Evolutionary conservation across 2,113 vertebrate species (phyloP).

Genomic region (Salvelinus namaycush): DNA sequence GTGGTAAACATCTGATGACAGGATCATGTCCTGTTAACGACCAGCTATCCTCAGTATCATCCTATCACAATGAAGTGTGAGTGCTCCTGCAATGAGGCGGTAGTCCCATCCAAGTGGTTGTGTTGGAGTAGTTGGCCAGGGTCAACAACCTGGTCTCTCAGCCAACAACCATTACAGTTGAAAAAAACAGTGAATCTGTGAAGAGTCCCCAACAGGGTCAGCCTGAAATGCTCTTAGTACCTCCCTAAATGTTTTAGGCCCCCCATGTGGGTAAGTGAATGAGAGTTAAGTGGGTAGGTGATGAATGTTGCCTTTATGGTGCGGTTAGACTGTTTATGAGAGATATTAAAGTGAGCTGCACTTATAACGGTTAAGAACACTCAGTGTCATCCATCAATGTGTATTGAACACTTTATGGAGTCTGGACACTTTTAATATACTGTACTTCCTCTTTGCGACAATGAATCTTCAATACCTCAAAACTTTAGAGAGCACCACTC

Average conservation of each 20-base stretch:
- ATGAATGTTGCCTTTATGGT: conserved; percentile 35
- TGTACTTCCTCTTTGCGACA: conserved; percentile 18
- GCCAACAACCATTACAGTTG: neutral
- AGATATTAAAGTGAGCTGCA: conserved; percentile 21
- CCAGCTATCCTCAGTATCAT: conserved; percentile 1
- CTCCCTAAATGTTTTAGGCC: conserved; percentile 34
- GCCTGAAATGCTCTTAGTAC: conserved; percentile 34
- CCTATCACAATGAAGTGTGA: neutral
- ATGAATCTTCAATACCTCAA: conserved; percentile 21
- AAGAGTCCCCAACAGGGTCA: too few relatives aligned
- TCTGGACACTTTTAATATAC: conserved; percentile 4
- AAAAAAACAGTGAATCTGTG: too few relatives aligned
- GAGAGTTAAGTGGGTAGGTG: conserved; percentile 38
- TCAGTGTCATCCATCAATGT: conserved; percentile 44
- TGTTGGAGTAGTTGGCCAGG: neutral
- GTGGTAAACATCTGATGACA: neutral
- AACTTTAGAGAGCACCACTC: conserved; percentile 20
- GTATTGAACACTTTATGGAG: conserved; percentile 39
- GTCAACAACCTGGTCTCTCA: neutral
- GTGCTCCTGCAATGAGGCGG: too few relatives aligned
- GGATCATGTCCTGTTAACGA: conserved; percentile 21
- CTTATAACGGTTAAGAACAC: conserved; percentile 29
- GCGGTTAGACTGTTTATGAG: conserved; percentile 40
- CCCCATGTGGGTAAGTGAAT: conserved; percentile 22
- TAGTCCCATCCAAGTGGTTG: too few relatives aligned